A percentile compares a stretch with the other conserved stretches of the same genome.
Conservation (phyloP, 1,140 invertebrate genomes). For the Microplitis demolitor region DNA sequence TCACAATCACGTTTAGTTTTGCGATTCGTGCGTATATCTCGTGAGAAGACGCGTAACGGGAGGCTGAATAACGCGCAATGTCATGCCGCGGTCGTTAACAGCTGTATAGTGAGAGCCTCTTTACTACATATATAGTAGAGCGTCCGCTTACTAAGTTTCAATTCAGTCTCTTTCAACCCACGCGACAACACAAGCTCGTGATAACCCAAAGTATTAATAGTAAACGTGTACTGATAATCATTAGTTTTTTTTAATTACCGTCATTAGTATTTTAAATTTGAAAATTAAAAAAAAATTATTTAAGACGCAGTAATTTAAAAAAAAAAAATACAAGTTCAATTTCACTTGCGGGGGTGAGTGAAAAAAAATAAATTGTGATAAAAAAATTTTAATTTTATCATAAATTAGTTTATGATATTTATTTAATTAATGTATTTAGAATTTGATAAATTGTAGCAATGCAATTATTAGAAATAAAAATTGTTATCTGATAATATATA, state of each 20-base stretch:
- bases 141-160: slow-evolving; percentile 33
- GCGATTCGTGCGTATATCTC: slow-evolving; percentile 2
- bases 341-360: too few relatives aligned
- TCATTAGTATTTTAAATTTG: too few relatives aligned
- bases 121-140: slow-evolving; percentile 45
- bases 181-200: slow-evolving; percentile 29
- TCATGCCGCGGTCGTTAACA: slow-evolving; percentile 11
- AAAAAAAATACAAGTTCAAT: not conserved
- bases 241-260: too few relatives aligned
- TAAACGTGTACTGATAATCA: not conserved
- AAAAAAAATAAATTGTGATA: too few relatives aligned
- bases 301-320: too few relatives aligned
- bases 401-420: too few relatives aligned
- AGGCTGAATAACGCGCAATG: slow-evolving; percentile 22
- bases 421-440: too few relatives aligned
- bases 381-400: too few relatives aligned
- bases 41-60: slow-evolving; percentile 31
- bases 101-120: slow-evolving; percentile 40
- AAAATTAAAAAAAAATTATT: too few relatives aligned
- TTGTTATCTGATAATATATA: too few relatives aligned
- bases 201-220: not conserved
- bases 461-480: too few relatives aligned
- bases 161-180: slow-evolving; percentile 45
- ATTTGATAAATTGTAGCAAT: too few relatives aligned
- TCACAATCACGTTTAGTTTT: not conserved